These are phyloP conservation scores for Zaprionus gabonicus DNA, from an alignment of 1,140 invertebrate genomes.

Conservation along the genomic window DNA sequence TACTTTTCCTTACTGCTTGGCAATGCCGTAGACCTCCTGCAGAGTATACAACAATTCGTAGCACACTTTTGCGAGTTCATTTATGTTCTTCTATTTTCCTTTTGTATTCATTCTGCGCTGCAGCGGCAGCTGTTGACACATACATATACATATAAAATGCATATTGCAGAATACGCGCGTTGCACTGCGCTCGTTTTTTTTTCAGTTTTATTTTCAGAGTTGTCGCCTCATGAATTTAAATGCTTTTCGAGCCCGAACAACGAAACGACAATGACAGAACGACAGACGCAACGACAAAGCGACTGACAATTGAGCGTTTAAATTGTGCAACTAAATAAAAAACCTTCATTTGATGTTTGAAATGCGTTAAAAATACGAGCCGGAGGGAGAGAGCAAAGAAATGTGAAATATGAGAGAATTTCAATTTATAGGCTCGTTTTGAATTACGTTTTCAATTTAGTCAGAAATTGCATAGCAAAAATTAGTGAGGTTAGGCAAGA, in stretches of 20 bases:
- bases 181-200: not conserved
- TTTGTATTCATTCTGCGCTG: not conserved
- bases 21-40: not conserved
- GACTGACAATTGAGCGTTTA: slow-evolving; percentile 34
- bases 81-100: slow-evolving; percentile 34
- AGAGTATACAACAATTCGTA: slow-evolving; percentile 10
- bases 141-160: slow-evolving; percentile 43
- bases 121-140: slow-evolving; percentile 59
- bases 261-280: slow-evolving; percentile 5
- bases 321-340: slow-evolving; percentile 21
- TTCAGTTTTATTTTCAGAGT: slow-evolving; percentile 21
- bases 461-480: not conserved
- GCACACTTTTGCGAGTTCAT: slow-evolving; percentile 9
- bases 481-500: not conserved
- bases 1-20: too few species aligned
- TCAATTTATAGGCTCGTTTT: not conserved
- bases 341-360: slow-evolving; percentile 14
- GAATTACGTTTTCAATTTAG: not conserved
- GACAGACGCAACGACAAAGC: not conserved
- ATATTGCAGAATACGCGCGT: slow-evolving; percentile 38
- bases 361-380: slow-evolving; percentile 46
- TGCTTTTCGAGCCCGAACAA: slow-evolving; percentile 30
- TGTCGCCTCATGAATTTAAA: slow-evolving; percentile 52
- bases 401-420: not conserved
- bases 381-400: not conserved